Percentiles rank a stretch among this genome's conserved stretches.
phyloP scores from a whole-genome alignment of 2,113 vertebrate species.

The Pionites leucogaster region DNA sequence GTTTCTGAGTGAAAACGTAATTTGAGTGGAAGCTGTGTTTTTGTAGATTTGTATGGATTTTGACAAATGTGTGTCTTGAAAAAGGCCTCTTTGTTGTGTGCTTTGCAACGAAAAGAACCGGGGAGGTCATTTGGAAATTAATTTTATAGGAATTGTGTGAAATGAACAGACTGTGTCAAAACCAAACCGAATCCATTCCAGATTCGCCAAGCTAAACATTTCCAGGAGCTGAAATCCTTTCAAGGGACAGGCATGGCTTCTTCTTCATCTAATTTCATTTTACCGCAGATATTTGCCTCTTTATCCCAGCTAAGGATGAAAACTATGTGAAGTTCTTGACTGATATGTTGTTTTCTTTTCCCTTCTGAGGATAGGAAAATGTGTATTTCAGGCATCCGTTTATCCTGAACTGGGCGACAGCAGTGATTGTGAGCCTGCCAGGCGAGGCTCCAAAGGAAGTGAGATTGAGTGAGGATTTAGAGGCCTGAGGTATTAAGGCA shows the following conservation, averaged over 20 bases:
- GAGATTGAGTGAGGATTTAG: constrained; percentile 30
- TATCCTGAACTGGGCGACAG: not conserved
- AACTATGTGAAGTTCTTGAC: not conserved
- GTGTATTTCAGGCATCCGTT: not conserved
- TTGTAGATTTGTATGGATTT: not conserved
- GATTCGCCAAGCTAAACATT: constrained; percentile 1
- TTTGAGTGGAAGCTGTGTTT: not conserved
- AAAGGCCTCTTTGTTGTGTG: not conserved
- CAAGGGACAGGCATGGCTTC: not conserved
- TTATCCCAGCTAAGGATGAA: constrained; percentile 2
- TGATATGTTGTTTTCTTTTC: not conserved
- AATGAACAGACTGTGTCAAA: constrained; percentile 4
- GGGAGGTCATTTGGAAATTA: not conserved
- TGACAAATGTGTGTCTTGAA: not conserved
- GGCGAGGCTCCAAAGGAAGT: not conserved
- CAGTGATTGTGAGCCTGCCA: not conserved
- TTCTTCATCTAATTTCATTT: not conserved
- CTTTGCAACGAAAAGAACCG: not conserved
- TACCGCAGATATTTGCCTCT: not conserved
- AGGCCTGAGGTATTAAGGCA: not conserved
- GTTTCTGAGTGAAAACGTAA: not conserved
- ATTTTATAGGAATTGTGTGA: not conserved
- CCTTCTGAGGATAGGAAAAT: not conserved
- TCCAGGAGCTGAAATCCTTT: not conserved
- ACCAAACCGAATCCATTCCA: not conserved